These are phyloP conservation scores for Leucoraja erinaceus DNA, from an alignment of 2,113 vertebrate species.

Conservation along the genomic window DNA sequence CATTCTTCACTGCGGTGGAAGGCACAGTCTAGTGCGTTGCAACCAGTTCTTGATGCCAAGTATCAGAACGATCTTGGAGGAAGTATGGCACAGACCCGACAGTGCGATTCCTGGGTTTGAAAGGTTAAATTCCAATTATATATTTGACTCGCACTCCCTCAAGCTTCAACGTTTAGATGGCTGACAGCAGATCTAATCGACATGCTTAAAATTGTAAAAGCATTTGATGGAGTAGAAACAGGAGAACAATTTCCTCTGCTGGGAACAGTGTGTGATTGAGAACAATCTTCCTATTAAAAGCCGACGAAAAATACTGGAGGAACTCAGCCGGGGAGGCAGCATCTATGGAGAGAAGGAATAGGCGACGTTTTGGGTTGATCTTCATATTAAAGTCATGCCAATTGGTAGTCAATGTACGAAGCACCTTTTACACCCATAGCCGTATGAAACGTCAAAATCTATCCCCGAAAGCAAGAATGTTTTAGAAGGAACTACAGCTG, in stretches of 20 bases:
- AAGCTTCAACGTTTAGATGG: background rate
- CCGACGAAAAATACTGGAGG: too few species aligned
- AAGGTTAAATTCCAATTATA: background rate
- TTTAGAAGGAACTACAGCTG: too few species aligned
- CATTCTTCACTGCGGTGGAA: too few species aligned
- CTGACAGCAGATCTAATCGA: background rate
- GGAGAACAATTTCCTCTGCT: background rate
- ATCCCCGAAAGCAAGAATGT: too few species aligned
- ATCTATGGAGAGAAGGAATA: too few species aligned
- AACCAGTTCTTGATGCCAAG: background rate
- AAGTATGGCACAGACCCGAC: background rate
- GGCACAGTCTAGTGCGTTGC: too few species aligned
- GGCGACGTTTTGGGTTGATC: too few species aligned
- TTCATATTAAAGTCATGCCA: too few species aligned
- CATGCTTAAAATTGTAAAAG: background rate
- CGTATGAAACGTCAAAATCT: background rate
- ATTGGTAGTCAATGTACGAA: background rate
- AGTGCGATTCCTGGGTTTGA: background rate
- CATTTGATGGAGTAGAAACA: background rate
- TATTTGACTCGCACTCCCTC: background rate
- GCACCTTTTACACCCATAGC: background rate
- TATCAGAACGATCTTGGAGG: background rate
- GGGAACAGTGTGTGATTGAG: background rate
- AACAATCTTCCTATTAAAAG: background rate
- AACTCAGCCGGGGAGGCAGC: too few species aligned